Percentiles rank a stretch among this genome's conserved stretches.
These are phyloP conservation scores for Oryzias sinensis DNA, from an alignment of 2,797 vertebrate genomes.

Conservation along the genomic window DNA sequence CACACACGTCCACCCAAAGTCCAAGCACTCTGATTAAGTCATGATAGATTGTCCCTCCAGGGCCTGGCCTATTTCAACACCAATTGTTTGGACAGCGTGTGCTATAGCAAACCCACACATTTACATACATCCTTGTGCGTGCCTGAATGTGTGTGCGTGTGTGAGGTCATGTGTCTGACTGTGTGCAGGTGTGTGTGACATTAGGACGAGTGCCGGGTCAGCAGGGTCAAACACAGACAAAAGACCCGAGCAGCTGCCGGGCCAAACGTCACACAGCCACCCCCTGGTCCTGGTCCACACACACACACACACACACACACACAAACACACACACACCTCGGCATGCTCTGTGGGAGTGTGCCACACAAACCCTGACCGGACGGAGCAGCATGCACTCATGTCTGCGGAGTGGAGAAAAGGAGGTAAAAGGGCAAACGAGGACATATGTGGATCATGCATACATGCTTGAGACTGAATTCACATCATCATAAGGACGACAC, in stretches of 20 bases:
- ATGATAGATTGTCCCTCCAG: constrained; percentile 58
- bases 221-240: constrained; percentile 59
- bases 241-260: constrained; percentile 68
- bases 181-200: constrained; percentile 50
- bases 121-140: constrained; percentile 22
- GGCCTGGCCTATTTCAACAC: constrained; percentile 23
- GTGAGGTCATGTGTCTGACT: constrained; percentile 32
- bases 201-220: constrained; percentile 69
- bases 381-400: constrained; percentile 30
- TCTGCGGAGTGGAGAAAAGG: constrained; percentile 39
- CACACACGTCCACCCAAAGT: constrained; percentile 13
- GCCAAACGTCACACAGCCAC: constrained; percentile 59
- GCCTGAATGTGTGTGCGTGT: constrained; percentile 36
- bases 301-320: neutral
- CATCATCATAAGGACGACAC: neutral
- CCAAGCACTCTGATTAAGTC: constrained; percentile 56
- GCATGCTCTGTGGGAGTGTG: constrained; percentile 63
- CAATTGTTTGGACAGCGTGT: constrained; percentile 4
- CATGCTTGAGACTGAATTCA: neutral
- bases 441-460: too few species aligned
- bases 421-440: too few species aligned
- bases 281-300: neutral
- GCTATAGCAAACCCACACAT: constrained; percentile 24
- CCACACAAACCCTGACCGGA: constrained; percentile 35
- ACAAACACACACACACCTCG: too few species aligned